These are phyloP conservation scores for Gallinago solitaria DNA, from an alignment of 2,797 vertebrate species.

Conservation along the genomic window DNA sequence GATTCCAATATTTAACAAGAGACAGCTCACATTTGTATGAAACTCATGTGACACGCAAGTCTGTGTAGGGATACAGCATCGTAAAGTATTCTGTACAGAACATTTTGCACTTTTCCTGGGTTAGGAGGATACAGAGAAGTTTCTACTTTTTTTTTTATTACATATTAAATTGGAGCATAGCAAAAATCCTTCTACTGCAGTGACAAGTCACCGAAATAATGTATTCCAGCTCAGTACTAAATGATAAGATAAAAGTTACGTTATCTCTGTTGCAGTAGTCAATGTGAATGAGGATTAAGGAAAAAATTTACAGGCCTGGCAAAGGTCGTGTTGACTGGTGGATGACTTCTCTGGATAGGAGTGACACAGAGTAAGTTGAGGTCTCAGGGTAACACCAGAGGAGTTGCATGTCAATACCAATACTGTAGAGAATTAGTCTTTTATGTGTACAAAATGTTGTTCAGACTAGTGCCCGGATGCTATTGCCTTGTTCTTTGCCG, in stretches of 20 bases:
- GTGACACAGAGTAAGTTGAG: background rate
- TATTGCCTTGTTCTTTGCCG: background rate
- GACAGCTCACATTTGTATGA: background rate
- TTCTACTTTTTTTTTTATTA: conserved; percentile 14
- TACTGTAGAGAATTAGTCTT: background rate
- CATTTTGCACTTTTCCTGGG: background rate
- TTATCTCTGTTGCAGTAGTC: background rate
- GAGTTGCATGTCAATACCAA: background rate
- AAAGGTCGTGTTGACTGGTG: background rate
- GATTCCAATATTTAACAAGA: conserved; percentile 14
- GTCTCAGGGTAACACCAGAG: background rate
- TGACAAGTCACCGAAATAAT: background rate
- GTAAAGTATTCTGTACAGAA: background rate
- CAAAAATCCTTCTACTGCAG: background rate
- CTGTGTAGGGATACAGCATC: background rate
- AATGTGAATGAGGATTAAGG: background rate
- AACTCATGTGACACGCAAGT: background rate
- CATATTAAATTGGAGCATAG: background rate
- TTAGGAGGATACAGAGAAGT: background rate
- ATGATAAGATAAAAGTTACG: background rate
- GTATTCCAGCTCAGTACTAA: background rate
- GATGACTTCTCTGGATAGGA: background rate
- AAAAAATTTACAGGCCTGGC: background rate
- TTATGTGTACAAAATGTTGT: background rate
- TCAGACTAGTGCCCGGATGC: background rate